Evolutionary conservation across 2,113 vertebrate genomes (phyloP), one percentile per base, ranked within the genome.

Genomic region (Barbus barbus): DNA sequence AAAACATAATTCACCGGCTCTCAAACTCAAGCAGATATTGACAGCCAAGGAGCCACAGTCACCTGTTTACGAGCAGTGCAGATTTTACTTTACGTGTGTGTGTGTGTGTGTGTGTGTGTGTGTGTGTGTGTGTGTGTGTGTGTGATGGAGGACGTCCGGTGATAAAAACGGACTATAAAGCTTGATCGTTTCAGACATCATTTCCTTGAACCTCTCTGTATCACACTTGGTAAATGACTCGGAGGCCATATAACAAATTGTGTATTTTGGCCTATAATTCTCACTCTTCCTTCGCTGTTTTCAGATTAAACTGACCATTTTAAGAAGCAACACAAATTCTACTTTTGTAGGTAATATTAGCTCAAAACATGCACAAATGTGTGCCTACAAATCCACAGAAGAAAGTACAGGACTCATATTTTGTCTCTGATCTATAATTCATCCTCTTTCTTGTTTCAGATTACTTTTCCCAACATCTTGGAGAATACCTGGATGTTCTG

Each of bases 401-500:
- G 61, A 65, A 65, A 9, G 28, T 18, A 67, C 33, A 67, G 16
- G 12, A 60, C 12, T 38, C 60, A 46, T 41, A 1, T 80, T 8
- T 60, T 2, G n/a, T 22, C 8, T 46, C 48, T 79, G 20, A 9
- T 20, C 2, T 36, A 24, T 36, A 26, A 28, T 9, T 73, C 48
- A 16, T 20, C 5, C 53, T 61, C 38, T 80, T 9, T 60, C 7
- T 77, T 33, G 20, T 56, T 31, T 6, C 89, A 99, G 97, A 98
- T 86, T 99, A 98, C 92, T 99, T 99, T 90, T 97, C 97, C 1
- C 92, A 96, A 0, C 97, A 97, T 91, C 94, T 99, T 0, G 97
- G 98, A 1, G 96, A 97, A 88, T 98, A 97, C 86, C 92, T 93
- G 82, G 95, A 96, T 0, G 97, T 99, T 73, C 94, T 99, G 51